phyloP scores from a whole-genome alignment of 2,888 invertebrate genomes.

The Rambutsinella grinnellia region DNA sequence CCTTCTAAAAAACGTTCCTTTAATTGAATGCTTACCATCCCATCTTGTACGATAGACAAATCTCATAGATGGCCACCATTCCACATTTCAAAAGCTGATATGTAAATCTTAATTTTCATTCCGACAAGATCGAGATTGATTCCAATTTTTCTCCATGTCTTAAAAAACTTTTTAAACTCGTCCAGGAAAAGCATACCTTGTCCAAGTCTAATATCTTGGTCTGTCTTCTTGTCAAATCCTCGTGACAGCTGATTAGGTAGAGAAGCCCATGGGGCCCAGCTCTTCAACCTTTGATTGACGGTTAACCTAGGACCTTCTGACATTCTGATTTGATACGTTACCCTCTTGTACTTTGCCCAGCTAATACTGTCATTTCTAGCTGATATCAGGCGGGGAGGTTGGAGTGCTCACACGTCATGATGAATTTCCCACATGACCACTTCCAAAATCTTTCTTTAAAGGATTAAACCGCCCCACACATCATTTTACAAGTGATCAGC shows the following conservation, averaged over 20 bases:
- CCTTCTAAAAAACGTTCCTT: too few relatives aligned
- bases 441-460: not conserved
- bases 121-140: too few relatives aligned
- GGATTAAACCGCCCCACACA: constrained; percentile 12
- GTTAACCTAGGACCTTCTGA: constrained; percentile 66
- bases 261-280: constrained; percentile 65
- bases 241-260: constrained; percentile 67
- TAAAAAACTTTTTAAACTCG: too few relatives aligned
- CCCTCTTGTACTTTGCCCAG: constrained; percentile 11
- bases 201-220: constrained; percentile 41
- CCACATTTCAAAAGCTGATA: too few relatives aligned
- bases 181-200: too few relatives aligned
- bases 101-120: too few relatives aligned
- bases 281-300: constrained; percentile 65
- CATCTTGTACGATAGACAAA: too few relatives aligned
- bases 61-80: too few relatives aligned
- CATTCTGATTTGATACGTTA: constrained; percentile 34
- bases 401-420: constrained; percentile 22
- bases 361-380: constrained; percentile 11
- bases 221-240: constrained; percentile 66
- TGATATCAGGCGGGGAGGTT: not conserved
- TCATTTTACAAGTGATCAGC: constrained; percentile 26
- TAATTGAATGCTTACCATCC: too few relatives aligned
- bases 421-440: constrained; percentile 13
- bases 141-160: too few relatives aligned